Evolutionary conservation across 2,888 invertebrate species (phyloP).

Genomic region (Muscina levida): DNA sequence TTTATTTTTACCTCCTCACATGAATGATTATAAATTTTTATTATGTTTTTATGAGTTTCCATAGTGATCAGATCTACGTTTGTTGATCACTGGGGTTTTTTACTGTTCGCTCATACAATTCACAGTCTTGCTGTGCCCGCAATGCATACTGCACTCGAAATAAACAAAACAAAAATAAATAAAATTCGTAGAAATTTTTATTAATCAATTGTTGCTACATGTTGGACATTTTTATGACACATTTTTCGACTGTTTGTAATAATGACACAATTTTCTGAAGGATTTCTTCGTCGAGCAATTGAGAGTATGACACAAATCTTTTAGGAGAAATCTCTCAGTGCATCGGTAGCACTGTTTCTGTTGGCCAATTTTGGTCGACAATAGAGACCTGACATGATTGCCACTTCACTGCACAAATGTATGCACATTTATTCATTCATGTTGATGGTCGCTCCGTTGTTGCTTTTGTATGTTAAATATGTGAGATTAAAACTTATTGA

Average conservation of each 20-base stretch:
- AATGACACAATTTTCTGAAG: conserved; percentile 31
- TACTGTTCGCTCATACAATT: conserved; percentile 3
- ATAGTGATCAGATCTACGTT: conserved; percentile 24
- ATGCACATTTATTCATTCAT: not conserved
- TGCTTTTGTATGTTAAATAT: conserved; percentile 28
- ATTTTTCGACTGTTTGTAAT: not conserved
- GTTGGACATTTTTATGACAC: not conserved
- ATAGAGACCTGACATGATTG: not conserved
- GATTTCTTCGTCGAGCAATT: conserved; percentile 34
- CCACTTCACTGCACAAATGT: not conserved
- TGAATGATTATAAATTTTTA: conserved; percentile 7
- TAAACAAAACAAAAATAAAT: too few species aligned
- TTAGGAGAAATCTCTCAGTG: conserved; percentile 56
- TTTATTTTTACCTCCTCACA: conserved; percentile 21
- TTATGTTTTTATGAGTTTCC: conserved; percentile 24
- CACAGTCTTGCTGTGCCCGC: not conserved
- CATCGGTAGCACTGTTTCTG: not conserved
- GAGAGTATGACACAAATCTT: conserved; percentile 41
- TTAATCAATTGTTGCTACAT: conserved; percentile 27
- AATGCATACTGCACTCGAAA: conserved; percentile 14
- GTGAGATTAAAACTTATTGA: conserved; percentile 56
- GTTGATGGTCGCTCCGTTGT: not conserved
- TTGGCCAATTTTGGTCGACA: not conserved
- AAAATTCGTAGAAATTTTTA: conserved; percentile 56
- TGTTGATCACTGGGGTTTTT: not conserved